phyloP scores from a whole-genome alignment of 2,113 vertebrate genomes.

The Menidia beryllina region DNA sequence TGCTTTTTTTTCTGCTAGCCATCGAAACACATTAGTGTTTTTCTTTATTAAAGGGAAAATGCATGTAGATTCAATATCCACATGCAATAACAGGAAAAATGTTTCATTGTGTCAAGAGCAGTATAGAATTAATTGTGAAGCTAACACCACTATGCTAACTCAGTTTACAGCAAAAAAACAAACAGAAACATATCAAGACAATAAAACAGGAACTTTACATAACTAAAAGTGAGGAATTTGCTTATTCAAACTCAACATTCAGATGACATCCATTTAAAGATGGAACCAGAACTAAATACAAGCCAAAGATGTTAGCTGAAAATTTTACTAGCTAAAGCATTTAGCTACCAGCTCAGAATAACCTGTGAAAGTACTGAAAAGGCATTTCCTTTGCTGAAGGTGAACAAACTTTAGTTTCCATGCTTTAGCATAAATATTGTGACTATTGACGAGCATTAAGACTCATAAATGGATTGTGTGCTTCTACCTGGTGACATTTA shows the following conservation, averaged over 20 bases:
- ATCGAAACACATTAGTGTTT: slow-evolving; percentile 10
- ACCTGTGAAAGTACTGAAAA: background rate
- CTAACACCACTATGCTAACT: background rate
- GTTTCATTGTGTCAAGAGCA: background rate
- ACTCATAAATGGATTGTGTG: background rate
- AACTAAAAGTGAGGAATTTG: background rate
- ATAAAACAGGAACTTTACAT: background rate
- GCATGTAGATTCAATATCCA: background rate
- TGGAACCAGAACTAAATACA: background rate
- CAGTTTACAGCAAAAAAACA: background rate
- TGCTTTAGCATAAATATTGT: background rate
- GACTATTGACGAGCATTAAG: background rate
- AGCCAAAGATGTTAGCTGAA: background rate
- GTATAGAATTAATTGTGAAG: background rate
- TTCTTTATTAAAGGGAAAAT: too few relatives aligned
- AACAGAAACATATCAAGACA: background rate
- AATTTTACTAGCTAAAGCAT: background rate
- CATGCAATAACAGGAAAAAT: background rate
- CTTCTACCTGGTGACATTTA: background rate
- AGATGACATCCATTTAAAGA: background rate
- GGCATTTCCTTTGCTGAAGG: background rate
- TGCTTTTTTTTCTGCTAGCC: background rate
- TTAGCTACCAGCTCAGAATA: too few relatives aligned
- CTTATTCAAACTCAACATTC: background rate
- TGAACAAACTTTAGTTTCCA: background rate